phyloP scores from a whole-genome alignment of 35 echinoderm and acorn worm species.

The Amphiura filiformis region DNA sequence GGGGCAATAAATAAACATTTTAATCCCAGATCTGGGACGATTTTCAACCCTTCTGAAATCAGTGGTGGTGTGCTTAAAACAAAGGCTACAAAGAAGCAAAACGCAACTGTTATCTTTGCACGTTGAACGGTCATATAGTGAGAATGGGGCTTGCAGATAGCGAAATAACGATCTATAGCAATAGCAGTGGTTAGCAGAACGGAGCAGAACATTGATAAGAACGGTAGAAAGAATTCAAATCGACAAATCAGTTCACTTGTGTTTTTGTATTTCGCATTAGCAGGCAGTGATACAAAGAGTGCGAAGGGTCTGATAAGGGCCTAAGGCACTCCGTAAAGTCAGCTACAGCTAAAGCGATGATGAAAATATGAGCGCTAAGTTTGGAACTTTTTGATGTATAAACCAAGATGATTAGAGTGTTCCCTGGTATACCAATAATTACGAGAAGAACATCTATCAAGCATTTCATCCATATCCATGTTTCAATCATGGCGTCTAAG shows the following conservation, averaged over 20 bases:
- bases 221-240: neutral
- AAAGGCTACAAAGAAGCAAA: neutral
- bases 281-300: neutral
- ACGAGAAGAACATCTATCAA: neutral
- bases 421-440: neutral
- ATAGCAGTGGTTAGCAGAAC: conserved; percentile 3
- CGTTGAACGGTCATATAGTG: neutral
- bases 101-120: neutral
- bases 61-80: neutral
- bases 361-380: neutral
- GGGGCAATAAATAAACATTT: too few species aligned
- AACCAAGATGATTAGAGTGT: conserved; percentile 11
- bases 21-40: too few species aligned
- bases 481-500: too few species aligned
- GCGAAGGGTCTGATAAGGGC: too few species aligned
- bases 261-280: too few species aligned
- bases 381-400: neutral
- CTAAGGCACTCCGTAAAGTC: neutral
- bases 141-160: neutral
- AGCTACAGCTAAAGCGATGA: neutral
- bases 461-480: conserved; percentile 4
- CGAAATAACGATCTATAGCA: conserved; percentile 14
- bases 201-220: neutral
- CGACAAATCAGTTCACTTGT: conserved; percentile 2
- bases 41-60: too few species aligned